Conservation (phyloP, 2,113 vertebrate species). For the Mormyrus lacerda region DNA sequence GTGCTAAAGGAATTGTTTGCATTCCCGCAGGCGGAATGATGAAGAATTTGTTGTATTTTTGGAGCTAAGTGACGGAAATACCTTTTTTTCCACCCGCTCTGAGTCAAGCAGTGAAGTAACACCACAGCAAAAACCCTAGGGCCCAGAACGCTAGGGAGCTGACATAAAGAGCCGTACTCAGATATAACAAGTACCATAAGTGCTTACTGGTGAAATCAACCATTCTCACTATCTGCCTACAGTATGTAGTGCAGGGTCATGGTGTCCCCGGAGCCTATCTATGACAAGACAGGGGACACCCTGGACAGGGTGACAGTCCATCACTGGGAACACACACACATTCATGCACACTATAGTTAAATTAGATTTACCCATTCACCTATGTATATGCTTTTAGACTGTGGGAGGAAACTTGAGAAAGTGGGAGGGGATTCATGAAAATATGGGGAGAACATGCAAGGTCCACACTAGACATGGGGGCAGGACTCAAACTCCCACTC, state of each 20-base stretch:
- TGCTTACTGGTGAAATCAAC: background rate
- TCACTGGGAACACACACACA: background rate
- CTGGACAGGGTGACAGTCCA: background rate
- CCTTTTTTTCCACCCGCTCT: background rate
- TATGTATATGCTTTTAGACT: background rate
- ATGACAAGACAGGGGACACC: background rate
- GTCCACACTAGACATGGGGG: background rate
- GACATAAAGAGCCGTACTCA: slow-evolving; percentile 1
- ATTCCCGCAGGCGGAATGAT: background rate
- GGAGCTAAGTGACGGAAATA: slow-evolving; percentile 9
- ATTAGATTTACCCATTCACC: background rate
- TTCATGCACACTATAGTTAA: background rate
- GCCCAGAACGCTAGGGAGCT: background rate
- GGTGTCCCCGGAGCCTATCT: background rate
- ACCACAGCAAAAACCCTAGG: slow-evolving; percentile 10
- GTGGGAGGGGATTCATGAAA: background rate
- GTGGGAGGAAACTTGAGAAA: background rate
- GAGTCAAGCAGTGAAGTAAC: slow-evolving; percentile 3
- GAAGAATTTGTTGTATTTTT: background rate
- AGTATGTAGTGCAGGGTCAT: background rate
- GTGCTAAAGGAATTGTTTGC: background rate
- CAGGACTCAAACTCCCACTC: background rate
- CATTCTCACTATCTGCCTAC: background rate
- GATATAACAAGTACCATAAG: background rate
- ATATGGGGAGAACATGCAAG: background rate